These are phyloP conservation scores for Myopa tessellatipennis DNA, from an alignment of 2,888 invertebrate species.

Conservation along the genomic window DNA sequence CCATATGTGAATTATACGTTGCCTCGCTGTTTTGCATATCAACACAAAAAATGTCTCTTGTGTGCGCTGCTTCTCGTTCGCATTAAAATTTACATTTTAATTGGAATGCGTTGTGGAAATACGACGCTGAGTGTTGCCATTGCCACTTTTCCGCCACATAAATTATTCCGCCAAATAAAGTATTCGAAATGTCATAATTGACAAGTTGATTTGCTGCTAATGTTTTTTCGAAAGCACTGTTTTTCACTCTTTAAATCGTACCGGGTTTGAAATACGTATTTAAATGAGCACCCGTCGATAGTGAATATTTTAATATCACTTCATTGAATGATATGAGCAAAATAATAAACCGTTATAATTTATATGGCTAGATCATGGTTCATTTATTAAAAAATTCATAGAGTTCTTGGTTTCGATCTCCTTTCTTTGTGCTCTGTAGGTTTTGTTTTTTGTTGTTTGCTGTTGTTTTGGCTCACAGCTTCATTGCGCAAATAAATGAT, in stretches of 20 bases:
- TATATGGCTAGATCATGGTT: background rate
- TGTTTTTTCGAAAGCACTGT: background rate
- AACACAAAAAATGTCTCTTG: constrained; percentile 52
- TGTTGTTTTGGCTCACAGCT: background rate
- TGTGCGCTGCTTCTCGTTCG: background rate
- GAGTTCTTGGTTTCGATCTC: background rate
- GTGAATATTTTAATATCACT: no score
- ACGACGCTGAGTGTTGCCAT: constrained; percentile 27
- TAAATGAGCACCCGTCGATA: background rate
- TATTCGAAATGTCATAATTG: background rate
- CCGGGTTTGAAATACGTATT: background rate
- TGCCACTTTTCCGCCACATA: constrained; percentile 60
- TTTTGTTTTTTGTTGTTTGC: background rate
- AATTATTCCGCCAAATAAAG: constrained; percentile 46
- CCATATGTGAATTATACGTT: constrained; percentile 59
- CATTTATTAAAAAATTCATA: background rate
- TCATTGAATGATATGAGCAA: no score
- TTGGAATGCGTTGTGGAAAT: constrained; percentile 19
- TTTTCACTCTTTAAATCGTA: background rate
- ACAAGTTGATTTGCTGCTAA: constrained; percentile 27
- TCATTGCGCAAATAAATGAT: no score
- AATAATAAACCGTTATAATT: no score
- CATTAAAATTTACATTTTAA: constrained; percentile 29
- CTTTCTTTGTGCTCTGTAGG: background rate
- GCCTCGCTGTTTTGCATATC: constrained; percentile 58